Percentiles rank a stretch among this genome's conserved stretches.
These are phyloP conservation scores for Zapus hudsonius DNA, from an alignment of 2,113 vertebrate genomes.

Conservation along the genomic window DNA sequence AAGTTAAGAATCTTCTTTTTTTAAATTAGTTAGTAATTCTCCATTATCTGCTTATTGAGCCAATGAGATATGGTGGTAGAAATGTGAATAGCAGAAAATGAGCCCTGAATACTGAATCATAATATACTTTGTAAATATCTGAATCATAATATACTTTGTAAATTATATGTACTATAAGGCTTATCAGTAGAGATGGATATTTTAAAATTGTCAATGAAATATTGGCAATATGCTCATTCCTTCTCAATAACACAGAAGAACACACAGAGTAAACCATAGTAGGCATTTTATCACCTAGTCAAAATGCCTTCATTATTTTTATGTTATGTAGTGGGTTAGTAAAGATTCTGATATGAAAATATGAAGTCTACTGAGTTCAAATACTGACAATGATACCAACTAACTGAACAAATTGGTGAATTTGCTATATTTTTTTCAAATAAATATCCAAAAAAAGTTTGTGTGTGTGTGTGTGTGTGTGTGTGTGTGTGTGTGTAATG, in stretches of 20 bases:
- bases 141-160: not conserved
- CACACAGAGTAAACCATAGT: not conserved
- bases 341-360: not conserved
- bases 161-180: not conserved
- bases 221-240: not conserved
- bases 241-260: not conserved
- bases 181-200: not conserved
- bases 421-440: not conserved
- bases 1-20: not conserved
- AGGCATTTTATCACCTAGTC: not conserved
- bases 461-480: too few species aligned
- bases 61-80: not conserved
- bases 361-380: not conserved
- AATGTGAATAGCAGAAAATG: not conserved
- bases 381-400: not conserved
- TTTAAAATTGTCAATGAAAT: constrained; percentile 2
- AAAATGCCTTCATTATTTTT: not conserved
- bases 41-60: not conserved
- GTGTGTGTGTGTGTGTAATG: not conserved
- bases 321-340: not conserved
- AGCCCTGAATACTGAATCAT: not conserved
- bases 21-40: not conserved
- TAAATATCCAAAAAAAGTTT: not conserved
- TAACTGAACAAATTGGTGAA: not conserved
- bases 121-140: not conserved